Percentiles rank a stretch among this genome's conserved stretches.
phyloP scores from a whole-genome alignment of 30 jellyfish, hydroid and myxozoan genomes.

The Clytia hemisphaerica region DNA sequence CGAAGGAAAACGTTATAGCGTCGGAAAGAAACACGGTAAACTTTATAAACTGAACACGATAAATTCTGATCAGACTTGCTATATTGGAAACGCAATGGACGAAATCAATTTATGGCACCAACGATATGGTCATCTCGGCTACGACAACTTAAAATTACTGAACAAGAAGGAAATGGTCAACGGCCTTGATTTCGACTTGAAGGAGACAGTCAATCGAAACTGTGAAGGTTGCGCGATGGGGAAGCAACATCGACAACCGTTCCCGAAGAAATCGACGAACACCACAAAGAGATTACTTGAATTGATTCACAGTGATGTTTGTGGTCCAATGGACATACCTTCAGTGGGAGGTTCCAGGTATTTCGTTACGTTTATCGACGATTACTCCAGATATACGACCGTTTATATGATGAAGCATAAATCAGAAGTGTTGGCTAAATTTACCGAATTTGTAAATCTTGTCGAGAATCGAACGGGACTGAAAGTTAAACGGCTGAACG shows the following conservation, averaged over 20 bases:
- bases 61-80: constrained; percentile 2
- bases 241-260: constrained; percentile 38
- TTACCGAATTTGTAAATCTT: constrained; percentile 23
- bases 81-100: background rate
- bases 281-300: no score
- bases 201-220: constrained; percentile 4
- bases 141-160: constrained; percentile 30
- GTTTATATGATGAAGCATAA: constrained; percentile 40
- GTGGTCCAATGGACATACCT: constrained; percentile 59
- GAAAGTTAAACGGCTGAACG: background rate
- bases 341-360: constrained; percentile 47
- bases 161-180: constrained; percentile 30
- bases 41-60: constrained; percentile 15
- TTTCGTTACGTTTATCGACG: constrained; percentile 43
- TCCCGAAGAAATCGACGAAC: constrained; percentile 31
- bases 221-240: constrained; percentile 43
- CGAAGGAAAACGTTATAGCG: no score
- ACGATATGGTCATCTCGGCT: constrained; percentile 37
- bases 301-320: constrained; percentile 40
- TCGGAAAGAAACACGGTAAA: constrained; percentile 40
- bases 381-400: constrained; percentile 33
- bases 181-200: constrained; percentile 29
- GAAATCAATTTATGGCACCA: constrained; percentile 37
- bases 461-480: constrained; percentile 28
- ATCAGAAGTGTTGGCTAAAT: constrained; percentile 26